Evolutionary conservation across 2,113 vertebrate species (phyloP).

Genomic region (Myrmecobius fasciatus): DNA sequence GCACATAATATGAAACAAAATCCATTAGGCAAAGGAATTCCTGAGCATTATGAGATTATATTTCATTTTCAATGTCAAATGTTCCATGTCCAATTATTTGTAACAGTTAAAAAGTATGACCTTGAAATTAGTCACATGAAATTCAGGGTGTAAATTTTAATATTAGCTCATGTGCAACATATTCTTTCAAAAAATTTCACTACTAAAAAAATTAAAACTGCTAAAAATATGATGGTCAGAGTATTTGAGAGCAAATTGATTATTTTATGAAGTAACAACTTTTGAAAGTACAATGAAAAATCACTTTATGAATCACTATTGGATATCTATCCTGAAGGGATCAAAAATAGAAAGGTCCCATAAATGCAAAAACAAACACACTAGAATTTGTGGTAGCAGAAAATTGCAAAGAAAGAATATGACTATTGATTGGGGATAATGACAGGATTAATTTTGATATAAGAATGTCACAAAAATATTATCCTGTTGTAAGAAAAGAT

Average conservation of each 20-base stretch:
- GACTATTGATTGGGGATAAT: neutral
- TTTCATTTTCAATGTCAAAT: constrained; percentile 86
- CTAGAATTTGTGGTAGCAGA: neutral
- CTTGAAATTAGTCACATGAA: constrained; percentile 85
- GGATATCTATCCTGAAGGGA: neutral
- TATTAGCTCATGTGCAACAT: constrained; percentile 68
- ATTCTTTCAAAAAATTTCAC: constrained; percentile 54
- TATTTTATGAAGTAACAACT: constrained; percentile 7
- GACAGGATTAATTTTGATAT: neutral
- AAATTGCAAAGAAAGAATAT: neutral
- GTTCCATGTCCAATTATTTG: constrained; percentile 83
- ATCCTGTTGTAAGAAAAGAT: neutral
- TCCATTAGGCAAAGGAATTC: constrained; percentile 81
- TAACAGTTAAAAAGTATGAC: constrained; percentile 84
- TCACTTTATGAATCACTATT: constrained; percentile 16
- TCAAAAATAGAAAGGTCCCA: neutral
- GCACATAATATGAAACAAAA: constrained; percentile 82
- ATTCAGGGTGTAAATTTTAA: constrained; percentile 83
- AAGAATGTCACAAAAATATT: neutral
- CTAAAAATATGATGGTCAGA: constrained; percentile 30
- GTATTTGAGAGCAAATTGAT: neutral
- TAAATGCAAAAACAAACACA: neutral
- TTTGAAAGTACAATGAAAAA: constrained; percentile 10
- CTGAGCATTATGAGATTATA: constrained; percentile 81
- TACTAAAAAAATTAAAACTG: constrained; percentile 52